Conservation (phyloP, 2,113 vertebrate genomes). For the Gorsachius goisagi region DNA sequence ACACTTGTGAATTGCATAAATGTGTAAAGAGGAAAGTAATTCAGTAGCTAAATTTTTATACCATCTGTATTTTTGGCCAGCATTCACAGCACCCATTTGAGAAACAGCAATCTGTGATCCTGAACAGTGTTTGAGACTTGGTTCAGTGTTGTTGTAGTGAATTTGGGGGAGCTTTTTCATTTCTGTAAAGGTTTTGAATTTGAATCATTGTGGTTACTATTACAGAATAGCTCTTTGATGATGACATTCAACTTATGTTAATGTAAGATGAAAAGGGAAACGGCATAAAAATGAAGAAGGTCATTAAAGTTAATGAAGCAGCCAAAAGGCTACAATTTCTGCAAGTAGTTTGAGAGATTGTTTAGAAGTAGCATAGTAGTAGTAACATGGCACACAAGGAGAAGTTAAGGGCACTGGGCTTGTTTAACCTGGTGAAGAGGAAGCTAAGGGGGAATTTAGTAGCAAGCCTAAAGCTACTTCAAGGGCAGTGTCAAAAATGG, state of each 20-base stretch:
- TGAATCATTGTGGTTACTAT: background rate
- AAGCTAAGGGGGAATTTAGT: background rate
- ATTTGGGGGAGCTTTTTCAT: background rate
- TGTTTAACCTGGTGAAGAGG: background rate
- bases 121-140: background rate
- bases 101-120: background rate
- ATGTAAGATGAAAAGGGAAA: background rate
- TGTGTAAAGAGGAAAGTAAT: slow-evolving; percentile 11
- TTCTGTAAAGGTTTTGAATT: background rate
- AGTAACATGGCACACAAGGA: background rate
- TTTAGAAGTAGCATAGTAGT: background rate
- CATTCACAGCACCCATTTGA: background rate
- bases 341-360: background rate
- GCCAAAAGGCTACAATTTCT: slow-evolving; percentile 32
- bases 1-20: slow-evolving; percentile 16
- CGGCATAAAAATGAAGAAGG: background rate
- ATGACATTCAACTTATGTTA: background rate
- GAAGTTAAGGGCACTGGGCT: background rate
- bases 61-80: background rate
- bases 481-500: background rate
- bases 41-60: slow-evolving; percentile 11
- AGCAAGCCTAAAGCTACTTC: background rate
- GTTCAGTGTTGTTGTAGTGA: background rate
- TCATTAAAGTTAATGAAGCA: slow-evolving; percentile 16
- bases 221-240: background rate